These are phyloP conservation scores for Meganola albula DNA, from an alignment of 2,888 invertebrate genomes.

Conservation along the genomic window DNA sequence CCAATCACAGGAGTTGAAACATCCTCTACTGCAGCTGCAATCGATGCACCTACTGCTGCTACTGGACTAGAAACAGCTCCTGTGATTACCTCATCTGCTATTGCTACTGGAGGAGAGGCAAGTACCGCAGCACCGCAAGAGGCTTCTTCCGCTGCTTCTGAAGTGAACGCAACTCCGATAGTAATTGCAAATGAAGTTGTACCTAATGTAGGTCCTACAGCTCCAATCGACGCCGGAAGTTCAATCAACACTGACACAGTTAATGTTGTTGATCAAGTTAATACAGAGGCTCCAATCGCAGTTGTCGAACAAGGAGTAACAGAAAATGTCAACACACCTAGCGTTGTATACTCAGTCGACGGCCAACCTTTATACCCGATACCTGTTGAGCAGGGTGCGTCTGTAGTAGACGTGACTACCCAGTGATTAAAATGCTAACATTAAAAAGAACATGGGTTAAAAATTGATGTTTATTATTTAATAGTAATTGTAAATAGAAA, in stretches of 20 bases:
- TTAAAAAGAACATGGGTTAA: too few species aligned
- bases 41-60: background rate
- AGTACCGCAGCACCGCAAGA: background rate
- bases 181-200: slow-evolving; percentile 3
- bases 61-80: background rate
- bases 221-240: background rate
- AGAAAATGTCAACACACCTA: slow-evolving; percentile 11
- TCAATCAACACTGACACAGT: slow-evolving; percentile 7
- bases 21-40: background rate
- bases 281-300: slow-evolving; percentile 7
- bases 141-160: background rate
- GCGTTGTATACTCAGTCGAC: slow-evolving; percentile 5
- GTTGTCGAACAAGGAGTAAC: slow-evolving; percentile 5
- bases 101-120: background rate
- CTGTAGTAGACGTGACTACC: slow-evolving; percentile 48
- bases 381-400: slow-evolving; percentile 45
- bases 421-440: too few species aligned
- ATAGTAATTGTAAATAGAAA: too few species aligned
- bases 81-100: background rate
- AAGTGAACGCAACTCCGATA: background rate
- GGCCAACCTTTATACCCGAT: slow-evolving; percentile 23
- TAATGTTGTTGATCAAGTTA: slow-evolving; percentile 4
- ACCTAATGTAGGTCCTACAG: background rate
- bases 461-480: slow-evolving; percentile 20
- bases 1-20: background rate